Base-by-base conservation (phyloP, 2,113 vertebrate genomes). In the Anas platyrhynchos region DNA sequence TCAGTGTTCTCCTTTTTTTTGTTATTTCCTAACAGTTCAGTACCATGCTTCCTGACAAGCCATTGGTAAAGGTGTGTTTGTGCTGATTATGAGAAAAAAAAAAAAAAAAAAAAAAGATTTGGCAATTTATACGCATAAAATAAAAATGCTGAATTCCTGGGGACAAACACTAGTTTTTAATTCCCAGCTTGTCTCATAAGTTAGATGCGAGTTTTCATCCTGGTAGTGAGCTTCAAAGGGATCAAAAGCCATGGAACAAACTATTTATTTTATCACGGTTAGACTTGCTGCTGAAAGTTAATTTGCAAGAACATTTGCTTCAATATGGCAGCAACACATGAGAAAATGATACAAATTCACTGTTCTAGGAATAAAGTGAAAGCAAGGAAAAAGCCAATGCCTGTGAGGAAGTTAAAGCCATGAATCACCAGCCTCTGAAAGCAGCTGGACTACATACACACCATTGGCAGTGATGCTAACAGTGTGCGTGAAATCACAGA, bases 201-300 rank as follows among this genome's bases (percentile, higher is more conserved):
- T 94, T 76, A 91, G 63, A 25, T 92, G 62, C 61, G 73, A 17
- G 23, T 56, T 95, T 94, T 90, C 29, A 50, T 83, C 5, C 1
- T 59, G 27, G 23, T 72, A 54, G 31, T 76, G 58, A 88, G 34
- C 46, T 92, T 91, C 83, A 75, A 89, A 91, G 62, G 1, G 3
- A 67, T 8, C 11, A 0, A 7, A 25, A 72, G n/a, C 65, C 16
- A 59, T 61, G 73, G 83, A 44, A 58, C 62, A 90, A 79, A 27
- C n/a, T 43, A 17, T 91, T 95, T 31, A 61, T 93, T 93, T 92
- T 84, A 76, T 96, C 79, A 52, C 41, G 78, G 66, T 67, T 73
- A 81, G 77, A 65, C n/a, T 88, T 74, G 31, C 66, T 68, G 41
- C 44, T 92, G 36, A 79, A 94, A 84, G 34, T 68, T 82, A 41